Percentiles rank a stretch among this genome's conserved stretches.
These are phyloP conservation scores for Nycticryphes semicollaris DNA, from an alignment of 2,113 vertebrate species.

Conservation along the genomic window DNA sequence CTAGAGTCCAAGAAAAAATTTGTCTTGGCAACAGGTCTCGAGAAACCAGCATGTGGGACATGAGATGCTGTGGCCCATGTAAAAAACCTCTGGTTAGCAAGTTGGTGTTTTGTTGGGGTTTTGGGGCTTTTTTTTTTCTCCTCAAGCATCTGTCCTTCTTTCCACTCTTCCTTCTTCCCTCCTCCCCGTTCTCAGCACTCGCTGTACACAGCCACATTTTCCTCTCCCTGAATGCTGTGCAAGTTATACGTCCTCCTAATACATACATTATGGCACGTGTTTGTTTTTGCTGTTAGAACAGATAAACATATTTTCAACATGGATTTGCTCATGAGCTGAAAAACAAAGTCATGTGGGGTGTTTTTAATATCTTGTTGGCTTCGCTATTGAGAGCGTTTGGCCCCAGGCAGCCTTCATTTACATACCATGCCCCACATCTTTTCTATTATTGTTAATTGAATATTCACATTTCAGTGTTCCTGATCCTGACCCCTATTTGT, in stretches of 20 bases:
- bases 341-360: slow-evolving; percentile 43
- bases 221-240: not conserved
- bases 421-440: not conserved
- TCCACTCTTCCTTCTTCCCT: not conserved
- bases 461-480: slow-evolving; percentile 38
- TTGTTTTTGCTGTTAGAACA: slow-evolving; percentile 45
- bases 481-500: slow-evolving; percentile 13
- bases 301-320: slow-evolving; percentile 43
- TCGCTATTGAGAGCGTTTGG: slow-evolving; percentile 6
- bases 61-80: slow-evolving; percentile 46
- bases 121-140: not conserved
- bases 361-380: slow-evolving; percentile 52
- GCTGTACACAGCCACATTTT: not conserved
- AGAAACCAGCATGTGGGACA: slow-evolving; percentile 66
- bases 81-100: slow-evolving; percentile 53
- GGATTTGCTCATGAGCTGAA: slow-evolving; percentile 48
- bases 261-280: slow-evolving; percentile 7
- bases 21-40: slow-evolving; percentile 49
- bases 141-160: not conserved
- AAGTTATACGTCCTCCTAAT: slow-evolving; percentile 22
- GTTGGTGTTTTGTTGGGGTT: not conserved
- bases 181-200: not conserved
- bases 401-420: slow-evolving; percentile 43
- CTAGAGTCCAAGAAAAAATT: slow-evolving; percentile 69
- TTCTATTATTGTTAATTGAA: slow-evolving; percentile 44